Evolutionary conservation across 2,888 invertebrate species (phyloP).

Genomic region (Notocelia uddmanniana): DNA sequence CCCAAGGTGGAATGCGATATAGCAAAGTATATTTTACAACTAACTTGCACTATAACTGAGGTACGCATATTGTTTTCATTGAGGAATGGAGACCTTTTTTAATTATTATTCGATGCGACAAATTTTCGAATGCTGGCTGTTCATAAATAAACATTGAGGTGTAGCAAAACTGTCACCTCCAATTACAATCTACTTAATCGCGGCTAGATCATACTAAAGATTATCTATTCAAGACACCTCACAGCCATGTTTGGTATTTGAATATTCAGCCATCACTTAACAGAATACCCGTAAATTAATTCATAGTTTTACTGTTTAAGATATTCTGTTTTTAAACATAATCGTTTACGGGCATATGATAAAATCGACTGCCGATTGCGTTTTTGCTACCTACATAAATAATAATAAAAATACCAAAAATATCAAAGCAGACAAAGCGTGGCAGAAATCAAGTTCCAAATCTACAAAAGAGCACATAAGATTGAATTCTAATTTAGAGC

Average conservation of each 20-base stretch:
- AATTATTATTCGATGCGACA: not conserved
- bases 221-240: too few relatives aligned
- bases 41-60: not conserved
- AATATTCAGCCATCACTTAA: not conserved
- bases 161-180: too few relatives aligned
- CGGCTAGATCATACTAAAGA: too few relatives aligned
- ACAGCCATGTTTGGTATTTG: not conserved
- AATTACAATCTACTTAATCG: too few relatives aligned
- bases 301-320: too few relatives aligned
- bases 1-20: slow-evolving; percentile 11
- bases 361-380: too few relatives aligned
- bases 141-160: too few relatives aligned
- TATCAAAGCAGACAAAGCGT: not conserved
- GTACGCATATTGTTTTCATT: not conserved
- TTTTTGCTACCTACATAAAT: too few relatives aligned
- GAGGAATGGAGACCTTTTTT: not conserved
- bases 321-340: too few relatives aligned
- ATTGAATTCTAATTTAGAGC: not conserved
- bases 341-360: too few relatives aligned
- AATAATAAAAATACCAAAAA: not conserved
- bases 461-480: not conserved
- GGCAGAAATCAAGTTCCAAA: not conserved
- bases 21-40: not conserved
- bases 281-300: too few relatives aligned
- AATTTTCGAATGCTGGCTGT: too few relatives aligned